phyloP scores from a whole-genome alignment of 2,888 invertebrate species.

The Ennomos fuscantarius region DNA sequence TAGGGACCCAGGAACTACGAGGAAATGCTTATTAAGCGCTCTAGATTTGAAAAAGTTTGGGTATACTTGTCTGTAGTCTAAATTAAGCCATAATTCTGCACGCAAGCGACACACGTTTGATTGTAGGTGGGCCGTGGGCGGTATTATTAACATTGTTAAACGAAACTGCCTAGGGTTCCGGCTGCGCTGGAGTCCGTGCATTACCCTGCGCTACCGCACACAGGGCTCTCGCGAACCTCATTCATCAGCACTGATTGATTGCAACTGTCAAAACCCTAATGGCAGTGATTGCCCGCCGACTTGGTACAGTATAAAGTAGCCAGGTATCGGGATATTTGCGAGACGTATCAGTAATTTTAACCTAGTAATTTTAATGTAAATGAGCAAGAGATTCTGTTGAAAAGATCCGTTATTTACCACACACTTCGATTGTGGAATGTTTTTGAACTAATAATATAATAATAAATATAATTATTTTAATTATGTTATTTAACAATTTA shows the following conservation, averaged over 20 bases:
- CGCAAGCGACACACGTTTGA: neutral
- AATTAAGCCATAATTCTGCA: conserved; percentile 6
- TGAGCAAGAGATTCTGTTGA: no score
- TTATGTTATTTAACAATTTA: no score
- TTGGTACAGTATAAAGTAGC: conserved; percentile 48
- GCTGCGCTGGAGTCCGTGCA: conserved; percentile 5
- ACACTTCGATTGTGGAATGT: no score
- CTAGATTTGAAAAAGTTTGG: no score
- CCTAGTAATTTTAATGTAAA: no score
- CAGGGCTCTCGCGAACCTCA: conserved; percentile 67
- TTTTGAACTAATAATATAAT: no score
- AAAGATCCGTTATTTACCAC: no score
- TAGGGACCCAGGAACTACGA: no score
- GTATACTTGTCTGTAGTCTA: neutral
- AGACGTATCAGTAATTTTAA: conserved; percentile 6
- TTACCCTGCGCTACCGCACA: conserved; percentile 62
- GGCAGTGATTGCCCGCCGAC: conserved; percentile 77
- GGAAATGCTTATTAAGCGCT: no score
- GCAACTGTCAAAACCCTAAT: conserved; percentile 82
- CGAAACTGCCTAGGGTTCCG: conserved; percentile 29
- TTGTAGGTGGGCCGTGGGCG: conserved; percentile 22
- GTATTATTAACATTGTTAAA: conserved; percentile 32
- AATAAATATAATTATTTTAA: no score
- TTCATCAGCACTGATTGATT: conserved; percentile 83
- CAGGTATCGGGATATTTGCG: conserved; percentile 5